Conservation (phyloP, 1,140 invertebrate species). For the Hermetia illucens region DNA sequence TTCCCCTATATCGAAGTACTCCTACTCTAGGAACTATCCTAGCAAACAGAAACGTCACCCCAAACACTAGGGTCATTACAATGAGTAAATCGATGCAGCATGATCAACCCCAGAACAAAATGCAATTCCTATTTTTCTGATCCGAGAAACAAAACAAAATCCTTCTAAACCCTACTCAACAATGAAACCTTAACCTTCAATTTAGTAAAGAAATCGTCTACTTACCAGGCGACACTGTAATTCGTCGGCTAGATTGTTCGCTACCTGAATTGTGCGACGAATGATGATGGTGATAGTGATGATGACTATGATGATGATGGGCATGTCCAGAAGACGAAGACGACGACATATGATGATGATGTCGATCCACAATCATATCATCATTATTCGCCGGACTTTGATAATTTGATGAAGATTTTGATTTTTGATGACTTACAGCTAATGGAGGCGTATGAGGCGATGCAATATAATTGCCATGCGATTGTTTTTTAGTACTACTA, state of each 20-base stretch:
- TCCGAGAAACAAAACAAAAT: too few relatives aligned
- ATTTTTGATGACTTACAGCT: constrained; percentile 2
- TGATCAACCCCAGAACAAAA: too few relatives aligned
- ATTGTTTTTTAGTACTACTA: constrained; percentile 12
- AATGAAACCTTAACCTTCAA: not conserved
- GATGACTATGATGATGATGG: not conserved
- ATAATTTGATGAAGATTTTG: constrained; percentile 1
- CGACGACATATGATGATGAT: constrained; percentile 1
- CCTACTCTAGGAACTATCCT: too few relatives aligned
- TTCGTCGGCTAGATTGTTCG: not conserved
- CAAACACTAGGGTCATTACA: too few relatives aligned
- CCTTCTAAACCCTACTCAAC: too few relatives aligned
- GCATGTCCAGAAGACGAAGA: not conserved
- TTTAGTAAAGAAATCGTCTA: not conserved
- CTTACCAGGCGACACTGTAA: constrained; percentile 15
- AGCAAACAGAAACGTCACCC: too few relatives aligned
- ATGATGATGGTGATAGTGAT: constrained; percentile 6
- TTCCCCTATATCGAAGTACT: too few relatives aligned
- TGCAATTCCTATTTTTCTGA: too few relatives aligned
- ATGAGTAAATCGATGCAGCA: too few relatives aligned
- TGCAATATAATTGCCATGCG: constrained; percentile 11
- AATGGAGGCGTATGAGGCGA: constrained; percentile 27
- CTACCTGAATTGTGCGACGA: not conserved
- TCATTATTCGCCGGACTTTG: constrained; percentile 3
- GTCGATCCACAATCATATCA: not conserved